A percentile compares a stretch with the other conserved stretches of the same genome.
phyloP scores from a whole-genome alignment of 1,140 invertebrate species.

The Ostrea edulis region DNA sequence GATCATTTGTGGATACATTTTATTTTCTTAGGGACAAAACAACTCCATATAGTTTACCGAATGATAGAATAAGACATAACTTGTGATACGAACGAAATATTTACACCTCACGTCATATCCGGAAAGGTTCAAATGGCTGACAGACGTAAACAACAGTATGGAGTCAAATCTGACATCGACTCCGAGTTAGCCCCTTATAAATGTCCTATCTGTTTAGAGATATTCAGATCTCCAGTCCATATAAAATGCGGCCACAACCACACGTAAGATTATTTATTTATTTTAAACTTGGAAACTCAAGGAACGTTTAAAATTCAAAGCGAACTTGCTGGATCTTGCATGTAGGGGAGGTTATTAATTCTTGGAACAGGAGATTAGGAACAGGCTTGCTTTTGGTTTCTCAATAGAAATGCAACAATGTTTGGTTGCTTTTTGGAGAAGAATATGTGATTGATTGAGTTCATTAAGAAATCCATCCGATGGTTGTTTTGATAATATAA shows the following conservation, averaged over 20 bases:
- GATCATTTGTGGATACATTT: no score
- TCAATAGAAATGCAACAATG: no score
- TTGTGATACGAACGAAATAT: no score
- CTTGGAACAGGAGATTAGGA: background rate
- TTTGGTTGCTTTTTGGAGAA: no score
- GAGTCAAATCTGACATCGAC: background rate
- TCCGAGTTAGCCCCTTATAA: background rate
- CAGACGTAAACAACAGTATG: conserved; percentile 6
- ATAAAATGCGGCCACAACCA: conserved; percentile 46
- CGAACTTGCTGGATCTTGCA: background rate
- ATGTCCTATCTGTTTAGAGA: conserved; percentile 45
- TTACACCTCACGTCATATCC: background rate
- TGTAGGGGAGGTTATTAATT: background rate
- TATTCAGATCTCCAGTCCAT: conserved; percentile 24
- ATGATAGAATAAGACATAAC: no score
- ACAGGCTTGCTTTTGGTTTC: no score
- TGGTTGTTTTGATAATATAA: no score
- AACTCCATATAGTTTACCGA: no score
- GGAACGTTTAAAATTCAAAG: background rate
- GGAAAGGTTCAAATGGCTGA: background rate
- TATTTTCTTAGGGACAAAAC: no score
- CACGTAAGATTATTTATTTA: conserved; percentile 37
- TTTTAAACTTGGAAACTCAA: background rate
- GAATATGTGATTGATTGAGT: no score
- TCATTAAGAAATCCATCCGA: no score